Evolutionary conservation across 1,140 invertebrate species (phyloP), one percentile per base, ranked within the genome.

Genomic region (Pogonognathellus flavescens): DNA sequence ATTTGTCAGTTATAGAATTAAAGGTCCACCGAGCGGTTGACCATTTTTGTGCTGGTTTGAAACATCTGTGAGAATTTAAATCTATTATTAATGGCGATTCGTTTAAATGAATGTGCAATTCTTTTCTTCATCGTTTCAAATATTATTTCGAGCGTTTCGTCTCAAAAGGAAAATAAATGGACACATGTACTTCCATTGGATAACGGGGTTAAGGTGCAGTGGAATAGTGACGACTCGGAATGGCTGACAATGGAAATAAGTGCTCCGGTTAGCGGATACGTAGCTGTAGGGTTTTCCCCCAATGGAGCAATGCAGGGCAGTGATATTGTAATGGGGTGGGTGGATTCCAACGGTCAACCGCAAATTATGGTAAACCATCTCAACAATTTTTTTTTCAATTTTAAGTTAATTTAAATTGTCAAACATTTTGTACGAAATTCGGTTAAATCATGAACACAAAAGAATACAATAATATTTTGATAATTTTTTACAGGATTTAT

Each of bases 291-390:
- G 1, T 94, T 96, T 88, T 95, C 94, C 80, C 92, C 92, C 4
- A 93, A 93, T 88, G 93, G 93, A 85, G 92, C 91, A 0, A 96
- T 96, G 95, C 92, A 92, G 88, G 93, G 93, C 10, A 94, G 95
- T 0, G 96, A 97, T 91, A 93, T 97, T 86, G 92, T 96, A 4
- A 91, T 96, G 81, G 93, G 93, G 22, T 97, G 96, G 95, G 94
- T 97, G 6, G 94, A 96, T 92, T 9, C 50, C 49, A 92, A 93
- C n/a, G 92, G 92, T 31, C 91, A 92, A 86, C 91, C 93, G 50
- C 93, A 93, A 90, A 90, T 95, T 83, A 90, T 95, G 93, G 94
- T 95, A 90, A 94, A n/a, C n/a, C n/a, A n/a, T n/a, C n/a, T n/a
- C n/a, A n/a, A n/a, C n/a, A n/a, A n/a, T n/a, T n/a, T n/a, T n/a